Conservation (phyloP, 2,888 invertebrate species). For the Cheilosia vulpina region DNA sequence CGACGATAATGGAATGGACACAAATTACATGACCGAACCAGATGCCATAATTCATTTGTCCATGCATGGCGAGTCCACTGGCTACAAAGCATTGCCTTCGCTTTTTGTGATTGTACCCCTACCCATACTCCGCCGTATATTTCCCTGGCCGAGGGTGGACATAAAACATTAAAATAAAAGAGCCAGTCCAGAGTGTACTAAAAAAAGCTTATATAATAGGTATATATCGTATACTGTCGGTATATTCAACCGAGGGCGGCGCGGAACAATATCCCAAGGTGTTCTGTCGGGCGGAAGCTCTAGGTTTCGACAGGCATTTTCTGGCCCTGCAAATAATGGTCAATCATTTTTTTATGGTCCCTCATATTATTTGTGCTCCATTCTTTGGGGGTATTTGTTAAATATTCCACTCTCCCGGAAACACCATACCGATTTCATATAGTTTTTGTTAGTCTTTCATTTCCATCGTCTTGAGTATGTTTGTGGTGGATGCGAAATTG, state of each 20-base stretch:
- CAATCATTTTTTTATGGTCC: constrained; percentile 55
- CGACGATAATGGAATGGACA: constrained; percentile 18
- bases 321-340: constrained; percentile 52
- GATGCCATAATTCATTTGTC: constrained; percentile 52
- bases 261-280: constrained; percentile 35
- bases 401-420: constrained; percentile 21
- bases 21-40: constrained; percentile 53
- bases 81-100: constrained; percentile 1
- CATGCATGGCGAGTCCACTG: constrained; percentile 3
- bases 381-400: constrained; percentile 38
- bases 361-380: constrained; percentile 48
- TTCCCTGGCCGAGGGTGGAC: constrained; percentile 21
- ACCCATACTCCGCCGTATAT: constrained; percentile 4
- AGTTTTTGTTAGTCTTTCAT: neutral
- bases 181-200: constrained; percentile 15
- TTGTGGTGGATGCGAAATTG: constrained; percentile 38
- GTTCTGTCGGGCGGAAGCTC: constrained; percentile 20
- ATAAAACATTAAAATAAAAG: constrained; percentile 56
- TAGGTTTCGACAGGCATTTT: constrained; percentile 27
- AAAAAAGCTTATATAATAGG: constrained; percentile 16
- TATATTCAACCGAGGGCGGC: neutral
- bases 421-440: constrained; percentile 9
- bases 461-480: neutral
- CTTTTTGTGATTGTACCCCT: constrained; percentile 6
- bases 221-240: neutral